Evolutionary conservation across 2,888 invertebrate species (phyloP).

Genomic region (Nymphalis c-album): DNA sequence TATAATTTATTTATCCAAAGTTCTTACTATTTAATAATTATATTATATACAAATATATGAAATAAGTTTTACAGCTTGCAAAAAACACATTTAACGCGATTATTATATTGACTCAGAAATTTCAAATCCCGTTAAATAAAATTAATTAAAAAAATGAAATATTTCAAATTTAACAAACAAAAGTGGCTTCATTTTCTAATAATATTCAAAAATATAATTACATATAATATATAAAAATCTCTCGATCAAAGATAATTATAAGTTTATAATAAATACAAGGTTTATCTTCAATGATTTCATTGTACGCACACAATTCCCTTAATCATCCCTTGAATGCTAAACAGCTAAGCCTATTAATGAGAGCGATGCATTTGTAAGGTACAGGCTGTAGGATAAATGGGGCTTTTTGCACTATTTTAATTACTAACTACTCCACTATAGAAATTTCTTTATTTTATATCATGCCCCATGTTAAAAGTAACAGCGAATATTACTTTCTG

Average conservation of each 20-base stretch:
- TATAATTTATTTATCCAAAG: too few species aligned
- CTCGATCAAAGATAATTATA: not conserved
- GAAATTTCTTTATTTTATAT: slow-evolving; percentile 50
- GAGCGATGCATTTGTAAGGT: slow-evolving; percentile 29
- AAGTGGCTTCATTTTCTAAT: too few species aligned
- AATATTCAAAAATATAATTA: not conserved
- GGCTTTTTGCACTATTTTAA: slow-evolving; percentile 56
- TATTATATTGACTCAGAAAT: too few species aligned
- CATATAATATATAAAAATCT: not conserved
- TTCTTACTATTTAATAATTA: too few species aligned
- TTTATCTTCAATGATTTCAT: slow-evolving; percentile 2
- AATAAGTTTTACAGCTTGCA: too few species aligned
- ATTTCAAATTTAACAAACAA: too few species aligned
- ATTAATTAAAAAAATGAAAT: too few species aligned
- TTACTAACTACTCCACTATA: slow-evolving; percentile 52
- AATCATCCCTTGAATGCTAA: slow-evolving; percentile 39
- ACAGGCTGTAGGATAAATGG: slow-evolving; percentile 39
- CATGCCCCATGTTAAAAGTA: slow-evolving; percentile 29
- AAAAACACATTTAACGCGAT: too few species aligned
- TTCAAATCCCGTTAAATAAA: too few species aligned
- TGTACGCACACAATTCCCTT: slow-evolving; percentile 15
- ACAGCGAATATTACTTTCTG: slow-evolving; percentile 3
- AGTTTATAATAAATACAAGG: not conserved
- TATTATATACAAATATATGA: too few species aligned
- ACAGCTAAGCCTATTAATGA: slow-evolving; percentile 43